phyloP scores from a whole-genome alignment of 2,888 invertebrate genomes.

The Microchrysa polita region DNA sequence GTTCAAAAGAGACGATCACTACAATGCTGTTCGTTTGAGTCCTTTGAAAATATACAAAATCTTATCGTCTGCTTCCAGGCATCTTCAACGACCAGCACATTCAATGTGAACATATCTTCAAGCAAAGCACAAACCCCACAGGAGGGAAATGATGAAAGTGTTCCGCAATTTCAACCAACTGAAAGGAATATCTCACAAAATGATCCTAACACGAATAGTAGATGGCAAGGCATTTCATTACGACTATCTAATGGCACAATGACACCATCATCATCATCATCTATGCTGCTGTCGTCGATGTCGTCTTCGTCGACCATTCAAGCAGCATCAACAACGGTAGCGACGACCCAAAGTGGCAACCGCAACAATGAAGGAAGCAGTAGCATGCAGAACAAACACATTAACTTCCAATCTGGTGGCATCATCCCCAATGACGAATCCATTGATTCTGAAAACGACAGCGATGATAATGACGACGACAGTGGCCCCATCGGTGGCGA shows the following conservation, averaged over 20 bases:
- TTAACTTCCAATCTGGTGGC: constrained; percentile 38
- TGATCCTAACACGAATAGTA: constrained; percentile 22
- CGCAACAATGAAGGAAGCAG: constrained; percentile 45
- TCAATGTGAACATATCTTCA: constrained; percentile 10
- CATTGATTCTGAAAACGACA: constrained; percentile 32
- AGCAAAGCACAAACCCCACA: constrained; percentile 1
- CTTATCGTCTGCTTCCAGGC: constrained; percentile 20
- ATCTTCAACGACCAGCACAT: constrained; percentile 1
- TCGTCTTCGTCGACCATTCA: not conserved
- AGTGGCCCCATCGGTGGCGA: constrained; percentile 2
- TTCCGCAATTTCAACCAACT: constrained; percentile 15
- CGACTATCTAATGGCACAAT: constrained; percentile 11
- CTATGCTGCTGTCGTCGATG: too few relatives aligned
- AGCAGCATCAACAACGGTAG: constrained; percentile 25
- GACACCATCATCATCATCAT: constrained; percentile 15
- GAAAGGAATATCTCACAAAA: constrained; percentile 36
- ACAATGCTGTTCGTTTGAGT: not conserved
- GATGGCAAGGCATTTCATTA: constrained; percentile 38
- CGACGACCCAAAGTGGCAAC: constrained; percentile 45
- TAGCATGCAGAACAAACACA: constrained; percentile 45
- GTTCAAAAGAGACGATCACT: not conserved
- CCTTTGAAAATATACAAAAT: constrained; percentile 5
- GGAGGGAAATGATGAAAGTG: not conserved
- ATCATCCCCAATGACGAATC: constrained; percentile 39
- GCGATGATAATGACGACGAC: constrained; percentile 22